Conservation (phyloP, 2,888 invertebrate species). For the Chymomyza amoena region DNA sequence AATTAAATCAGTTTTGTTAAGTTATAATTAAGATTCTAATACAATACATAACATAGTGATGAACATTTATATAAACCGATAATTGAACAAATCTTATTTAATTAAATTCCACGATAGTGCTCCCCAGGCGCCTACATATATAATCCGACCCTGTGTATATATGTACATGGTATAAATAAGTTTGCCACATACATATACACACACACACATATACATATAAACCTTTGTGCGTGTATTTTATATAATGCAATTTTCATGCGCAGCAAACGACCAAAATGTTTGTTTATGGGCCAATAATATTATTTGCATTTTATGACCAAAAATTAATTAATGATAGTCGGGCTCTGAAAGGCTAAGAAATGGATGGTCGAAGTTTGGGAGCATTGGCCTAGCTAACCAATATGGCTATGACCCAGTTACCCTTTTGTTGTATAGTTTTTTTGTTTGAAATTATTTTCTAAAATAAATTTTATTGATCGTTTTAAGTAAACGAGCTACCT, state of each 20-base stretch:
- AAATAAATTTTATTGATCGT: too few relatives aligned
- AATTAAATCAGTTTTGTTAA: too few relatives aligned
- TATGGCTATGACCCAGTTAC: too few relatives aligned
- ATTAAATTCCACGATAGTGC: not conserved
- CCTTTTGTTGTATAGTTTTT: too few relatives aligned
- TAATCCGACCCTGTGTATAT: too few relatives aligned
- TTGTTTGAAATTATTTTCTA: too few relatives aligned
- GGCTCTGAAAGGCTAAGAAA: not conserved
- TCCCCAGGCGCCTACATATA: not conserved
- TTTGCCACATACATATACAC: not conserved
- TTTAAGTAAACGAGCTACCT: too few relatives aligned
- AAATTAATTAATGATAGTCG: slow-evolving; percentile 37
- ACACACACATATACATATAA: not conserved
- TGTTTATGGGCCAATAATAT: slow-evolving; percentile 43
- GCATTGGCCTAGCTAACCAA: too few relatives aligned
- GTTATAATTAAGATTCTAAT: too few relatives aligned
- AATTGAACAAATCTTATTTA: not conserved
- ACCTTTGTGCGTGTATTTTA: not conserved
- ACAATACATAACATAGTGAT: too few relatives aligned
- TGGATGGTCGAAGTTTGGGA: not conserved
- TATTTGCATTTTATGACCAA: slow-evolving; percentile 43
- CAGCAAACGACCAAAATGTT: slow-evolving; percentile 16
- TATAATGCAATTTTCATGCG: slow-evolving; percentile 4
- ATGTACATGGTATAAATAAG: not conserved
- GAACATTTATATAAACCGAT: not conserved